Base-by-base conservation (phyloP, 2,888 invertebrate species). In the Lepidocyrtoides sp. region DNA sequence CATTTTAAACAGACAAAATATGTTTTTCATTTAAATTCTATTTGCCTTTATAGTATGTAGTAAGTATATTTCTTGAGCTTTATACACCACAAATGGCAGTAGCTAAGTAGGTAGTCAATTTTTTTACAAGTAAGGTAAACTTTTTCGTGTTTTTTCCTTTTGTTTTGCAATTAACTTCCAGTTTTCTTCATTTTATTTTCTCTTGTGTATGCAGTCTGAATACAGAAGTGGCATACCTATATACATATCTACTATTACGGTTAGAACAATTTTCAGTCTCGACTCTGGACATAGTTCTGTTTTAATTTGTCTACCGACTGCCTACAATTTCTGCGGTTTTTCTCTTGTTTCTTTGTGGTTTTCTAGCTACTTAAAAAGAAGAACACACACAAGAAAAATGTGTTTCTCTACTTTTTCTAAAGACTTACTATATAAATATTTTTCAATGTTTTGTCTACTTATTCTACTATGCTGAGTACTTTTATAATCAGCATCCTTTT, bases 151-250 rank as follows among this genome's bases (percentile, higher is more conserved):
- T 23, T 20, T 79, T 32, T n/a, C n/a, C 29, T 54, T 23, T 20
- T 29, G 17, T 66, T 32, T 81, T 26, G 81, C 87, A 88, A 88
- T 88, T 88, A 88, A 66, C 87, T 32, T 79, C 66, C 48, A 88
- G 72, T 88, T 83, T 48, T 63, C 57, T n/a, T 17, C 48, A 48
- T 41, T 12, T 85, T 26, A 17, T 17, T 32, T 57, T 85, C n/a
- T 20, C 20, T 86, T 36, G 17, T 75, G 17, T 32, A 77, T 60
- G 17, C n/a, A n/a, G n/a, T n/a, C n/a, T n/a, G n/a, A n/a, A n/a
- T n/a, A n/a, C n/a, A n/a, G n/a, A n/a, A n/a, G n/a, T n/a, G n/a
- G n/a, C n/a, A n/a, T n/a, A n/a, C n/a, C n/a, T n/a, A n/a, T n/a
- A n/a, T n/a, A n/a, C n/a, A n/a, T n/a, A n/a, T n/a, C n/a, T n/a